Conservation (phyloP, 64 coral and sea anemone species). For the Pocillopora verrucosa region DNA sequence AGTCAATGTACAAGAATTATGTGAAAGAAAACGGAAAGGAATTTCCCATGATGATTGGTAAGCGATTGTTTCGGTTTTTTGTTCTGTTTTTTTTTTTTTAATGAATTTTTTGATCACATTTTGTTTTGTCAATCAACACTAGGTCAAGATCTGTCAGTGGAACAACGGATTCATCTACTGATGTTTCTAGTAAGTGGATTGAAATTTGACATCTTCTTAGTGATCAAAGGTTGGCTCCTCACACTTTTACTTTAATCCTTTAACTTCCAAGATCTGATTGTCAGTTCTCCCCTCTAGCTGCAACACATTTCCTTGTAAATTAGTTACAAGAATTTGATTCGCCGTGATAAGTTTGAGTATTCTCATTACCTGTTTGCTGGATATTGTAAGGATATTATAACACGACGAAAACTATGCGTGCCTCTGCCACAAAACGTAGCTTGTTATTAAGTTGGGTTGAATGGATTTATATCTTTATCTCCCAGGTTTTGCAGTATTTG, state of each 20-base stretch:
- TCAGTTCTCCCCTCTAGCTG: no score
- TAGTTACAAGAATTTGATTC: no score
- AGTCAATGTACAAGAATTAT: conserved; percentile 49
- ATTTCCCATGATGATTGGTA: conserved; percentile 82
- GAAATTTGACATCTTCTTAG: not conserved
- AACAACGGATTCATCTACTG: conserved; percentile 65
- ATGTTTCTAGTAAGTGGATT: conserved; percentile 84
- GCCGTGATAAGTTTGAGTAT: no score
- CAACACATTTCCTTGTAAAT: no score
- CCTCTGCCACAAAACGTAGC: no score
- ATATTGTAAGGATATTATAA: no score
- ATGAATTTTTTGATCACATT: not conserved
- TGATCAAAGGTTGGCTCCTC: no score
- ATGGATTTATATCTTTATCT: not conserved
- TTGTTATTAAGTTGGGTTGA: no score
- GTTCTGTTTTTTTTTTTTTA: not conserved
- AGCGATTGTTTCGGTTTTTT: not conserved
- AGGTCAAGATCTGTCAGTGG: conserved; percentile 62
- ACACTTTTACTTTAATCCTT: no score
- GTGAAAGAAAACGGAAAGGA: conserved; percentile 32
- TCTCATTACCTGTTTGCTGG: no score
- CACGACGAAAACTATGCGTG: no score
- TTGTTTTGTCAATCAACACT: not conserved
- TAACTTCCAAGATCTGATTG: no score
- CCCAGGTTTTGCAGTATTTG: conserved; percentile 88